Conservation (phyloP, 2,888 invertebrate genomes). For the Nebria salina region DNA sequence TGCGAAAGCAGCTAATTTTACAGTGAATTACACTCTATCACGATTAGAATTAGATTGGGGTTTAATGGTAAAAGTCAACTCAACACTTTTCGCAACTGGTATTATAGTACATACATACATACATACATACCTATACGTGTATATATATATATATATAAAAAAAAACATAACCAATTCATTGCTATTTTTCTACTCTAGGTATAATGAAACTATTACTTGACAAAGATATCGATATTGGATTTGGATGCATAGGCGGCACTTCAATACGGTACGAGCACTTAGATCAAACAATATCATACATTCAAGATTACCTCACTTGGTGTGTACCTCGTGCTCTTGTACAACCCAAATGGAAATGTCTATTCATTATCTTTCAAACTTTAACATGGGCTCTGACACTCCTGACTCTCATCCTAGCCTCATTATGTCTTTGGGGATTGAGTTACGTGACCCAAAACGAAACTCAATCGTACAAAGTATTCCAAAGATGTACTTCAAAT, state of each 20-base stretch:
- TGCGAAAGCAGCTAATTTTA: slow-evolving; percentile 53
- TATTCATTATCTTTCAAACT: slow-evolving; percentile 25
- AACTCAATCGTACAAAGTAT: slow-evolving; percentile 39
- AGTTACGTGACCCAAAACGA: slow-evolving; percentile 34
- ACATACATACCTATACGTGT: no score
- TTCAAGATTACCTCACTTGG: slow-evolving; percentile 57
- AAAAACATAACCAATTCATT: no score
- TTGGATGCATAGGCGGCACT: slow-evolving; percentile 57
- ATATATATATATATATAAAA: no score
- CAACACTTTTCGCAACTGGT: slow-evolving; percentile 49
- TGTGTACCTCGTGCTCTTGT: slow-evolving; percentile 57
- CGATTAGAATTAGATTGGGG: slow-evolving; percentile 51
- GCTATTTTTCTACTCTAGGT: slow-evolving; percentile 48
- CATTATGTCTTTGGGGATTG: slow-evolving; percentile 43
- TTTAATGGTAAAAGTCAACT: background rate
- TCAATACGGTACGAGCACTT: slow-evolving; percentile 52
- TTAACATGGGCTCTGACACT: slow-evolving; percentile 27
- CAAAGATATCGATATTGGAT: slow-evolving; percentile 54
- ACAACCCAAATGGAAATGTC: slow-evolving; percentile 50
- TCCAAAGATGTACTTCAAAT: slow-evolving; percentile 46
- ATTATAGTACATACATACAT: slow-evolving; percentile 39
- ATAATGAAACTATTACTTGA: slow-evolving; percentile 53
- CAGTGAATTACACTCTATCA: slow-evolving; percentile 50
- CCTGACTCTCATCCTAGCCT: slow-evolving; percentile 35
- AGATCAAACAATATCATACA: slow-evolving; percentile 56